Evolutionary conservation across 2,888 invertebrate species (phyloP), one percentile per base, ranked within the genome.

Genomic region (Drosophila lutescens): DNA sequence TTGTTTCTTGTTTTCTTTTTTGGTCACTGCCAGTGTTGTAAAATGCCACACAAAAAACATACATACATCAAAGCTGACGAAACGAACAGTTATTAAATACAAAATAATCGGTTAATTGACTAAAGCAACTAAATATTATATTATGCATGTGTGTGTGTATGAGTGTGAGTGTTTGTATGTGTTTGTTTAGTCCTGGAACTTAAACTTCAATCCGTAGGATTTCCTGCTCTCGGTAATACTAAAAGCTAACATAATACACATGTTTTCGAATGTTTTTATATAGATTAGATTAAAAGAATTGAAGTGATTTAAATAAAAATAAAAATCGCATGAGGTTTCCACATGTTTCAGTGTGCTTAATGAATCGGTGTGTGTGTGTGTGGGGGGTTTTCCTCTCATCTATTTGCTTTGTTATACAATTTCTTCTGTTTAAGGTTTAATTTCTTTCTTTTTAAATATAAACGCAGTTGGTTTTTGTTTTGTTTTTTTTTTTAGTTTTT

Each of bases 381-480:
- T 47, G 32, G 17, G 20, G 44, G 23, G 20, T 23, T 55, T 40
- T 74, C 57, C 41, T 47, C 55, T 59, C 43, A 47, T 60, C 38
- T 49, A 34, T 34, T 66, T 26, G n/a, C 61, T 49, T 55, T 50
- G 57, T 69, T 13, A 57, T 49, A 66, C 54, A 73, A 69, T 74
- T 76, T 75, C 74, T 74, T 80, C 74, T 78, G 75, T 81, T 75
- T 51, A 68, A 66, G 26, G 26, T 9, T 46, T 23, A 26, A 46
- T 46, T 46, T 46, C 46, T 44, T 47, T 20, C 26, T 36, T 34
- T 26, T 63, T 60, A 47, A 81, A 86, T 86, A 86, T 78, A 82
- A 82, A 82, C 82, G 85, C 85, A 84, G 41, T 84, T 80, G 38
- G 60, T 70, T 71, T 70, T 69, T 54, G 40, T 36, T 59, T 63